A percentile compares a stretch with the other conserved stretches of the same genome.
Conservation (phyloP, 2,113 vertebrate genomes). For the Pogonocichla stellata region DNA sequence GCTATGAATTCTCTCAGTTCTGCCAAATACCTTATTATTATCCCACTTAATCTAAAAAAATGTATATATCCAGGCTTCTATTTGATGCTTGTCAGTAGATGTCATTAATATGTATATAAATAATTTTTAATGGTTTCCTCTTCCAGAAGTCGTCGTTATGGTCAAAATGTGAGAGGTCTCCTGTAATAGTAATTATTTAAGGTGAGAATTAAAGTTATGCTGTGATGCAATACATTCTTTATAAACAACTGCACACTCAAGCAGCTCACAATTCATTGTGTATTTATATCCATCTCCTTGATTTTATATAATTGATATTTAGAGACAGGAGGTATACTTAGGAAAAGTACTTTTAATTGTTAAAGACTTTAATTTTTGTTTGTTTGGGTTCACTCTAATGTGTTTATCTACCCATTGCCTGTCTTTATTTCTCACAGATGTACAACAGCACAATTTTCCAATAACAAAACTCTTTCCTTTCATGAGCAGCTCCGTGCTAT, state of each 20-base stretch:
- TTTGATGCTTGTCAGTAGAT: not conserved
- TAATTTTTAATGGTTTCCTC: not conserved
- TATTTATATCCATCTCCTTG: not conserved
- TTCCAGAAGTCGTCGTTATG: not conserved
- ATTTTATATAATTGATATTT: constrained; percentile 8
- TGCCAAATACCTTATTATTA: not conserved
- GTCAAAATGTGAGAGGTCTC: not conserved
- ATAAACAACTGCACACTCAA: not conserved
- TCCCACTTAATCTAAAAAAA: not conserved
- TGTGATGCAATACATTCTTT: not conserved
- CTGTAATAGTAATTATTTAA: not conserved
- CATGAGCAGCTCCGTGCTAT: not conserved
- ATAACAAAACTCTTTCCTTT: not conserved
- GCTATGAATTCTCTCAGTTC: not conserved
- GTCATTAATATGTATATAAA: not conserved
- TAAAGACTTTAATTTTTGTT: not conserved
- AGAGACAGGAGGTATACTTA: not conserved
- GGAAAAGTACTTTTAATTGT: not conserved
- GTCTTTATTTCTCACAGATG: not conserved
- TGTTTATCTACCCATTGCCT: not conserved
- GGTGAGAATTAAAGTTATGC: not conserved
- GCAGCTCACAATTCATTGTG: not conserved
- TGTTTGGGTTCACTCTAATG: not conserved
- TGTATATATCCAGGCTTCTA: not conserved
- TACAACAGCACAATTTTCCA: not conserved